phyloP scores from a whole-genome alignment of 2,113 vertebrate species.

The human region GRCh38 chr4:100360001-100360500 shows the following conservation, averaged over 20 bases:
- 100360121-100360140: neutral
- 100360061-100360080: neutral
- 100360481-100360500: neutral
- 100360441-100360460: neutral
- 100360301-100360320: neutral
- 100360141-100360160: constrained; percentile 25
- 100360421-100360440: neutral
- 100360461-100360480: neutral
- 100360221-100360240: constrained; percentile 13
- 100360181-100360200: neutral
- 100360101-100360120: neutral
- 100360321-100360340: neutral
- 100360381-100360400: neutral
- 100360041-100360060: neutral
- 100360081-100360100: neutral
- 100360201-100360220: neutral
- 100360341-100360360: neutral
- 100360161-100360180: neutral
- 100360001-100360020: neutral
- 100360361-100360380: neutral
- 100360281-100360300: neutral
- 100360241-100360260: neutral
- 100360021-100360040: neutral
- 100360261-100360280: neutral
- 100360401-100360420: neutral